Evolutionary conservation across 2,797 vertebrate species (phyloP), one percentile per base, ranked within the genome.

Genomic region (Lepilemur septentrionalis): DNA sequence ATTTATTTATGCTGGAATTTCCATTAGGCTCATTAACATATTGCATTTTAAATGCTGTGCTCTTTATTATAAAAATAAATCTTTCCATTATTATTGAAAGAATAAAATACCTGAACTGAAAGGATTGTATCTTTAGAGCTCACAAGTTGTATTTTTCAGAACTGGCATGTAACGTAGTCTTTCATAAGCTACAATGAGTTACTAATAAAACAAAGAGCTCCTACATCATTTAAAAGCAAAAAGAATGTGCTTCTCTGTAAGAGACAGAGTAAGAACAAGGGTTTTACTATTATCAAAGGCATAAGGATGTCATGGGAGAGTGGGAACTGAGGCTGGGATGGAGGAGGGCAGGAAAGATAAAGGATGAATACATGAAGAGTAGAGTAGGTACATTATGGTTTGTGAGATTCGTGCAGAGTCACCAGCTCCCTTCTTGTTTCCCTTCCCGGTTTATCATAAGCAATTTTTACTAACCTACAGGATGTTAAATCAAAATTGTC

Each of bases 221-320:
- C 69, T 97, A 80, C 75, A 93, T 91, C 89, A 96, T 89, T 96
- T 94, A 82, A 96, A 98, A 84, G 0, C 11, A 91, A 89, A 97
- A 88, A 96, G 0, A 97, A 97, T 89, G 95, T 22, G 50, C 93
- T 98, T 61, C 88, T 38, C 9, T 97, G 43, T 83, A 90, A 95
- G 91, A 82, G 30, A 93, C 91, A 85, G 43, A 82, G 70, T 91
- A 88, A 93, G 11, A 50, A 94, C 48, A 59, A 61, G 10, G 17
- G 1, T 96, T 97, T 97, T 80, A 95, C 75, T 96, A 46, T 96
- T 70, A 85, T 76, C 25, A 86, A 69, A 69, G 76, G 43, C 75
- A 91, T 28, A 78, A 86, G 63, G 63, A 41, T 70, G n/a, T 92
- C 89, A 65, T 79, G n/a, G 52, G 69, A 93, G 78, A 82, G 28